Evolutionary conservation across 1,140 invertebrate genomes (phyloP).

Genomic region (Conus betulinus): DNA sequence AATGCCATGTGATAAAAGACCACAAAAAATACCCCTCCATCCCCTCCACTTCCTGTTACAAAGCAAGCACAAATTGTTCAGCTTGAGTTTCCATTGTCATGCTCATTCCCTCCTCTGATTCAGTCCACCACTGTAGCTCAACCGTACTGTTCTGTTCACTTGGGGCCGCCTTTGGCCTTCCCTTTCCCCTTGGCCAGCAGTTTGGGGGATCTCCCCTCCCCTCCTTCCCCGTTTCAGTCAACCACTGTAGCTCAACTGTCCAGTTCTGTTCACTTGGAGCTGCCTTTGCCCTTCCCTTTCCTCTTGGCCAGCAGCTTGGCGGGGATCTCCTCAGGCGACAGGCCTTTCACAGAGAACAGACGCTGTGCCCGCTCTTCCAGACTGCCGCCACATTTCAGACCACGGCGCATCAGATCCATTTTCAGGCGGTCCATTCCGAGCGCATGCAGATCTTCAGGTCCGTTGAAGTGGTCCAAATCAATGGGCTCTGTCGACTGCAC

Average conservation of each 20-base stretch:
- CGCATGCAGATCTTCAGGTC: conserved; percentile 62
- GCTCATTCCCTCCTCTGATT: too few relatives aligned
- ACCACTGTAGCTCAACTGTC: too few relatives aligned
- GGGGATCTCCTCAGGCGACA: conserved; percentile 69
- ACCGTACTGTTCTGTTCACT: neutral
- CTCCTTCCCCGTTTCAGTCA: too few relatives aligned
- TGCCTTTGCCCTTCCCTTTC: neutral
- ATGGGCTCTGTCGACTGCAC: conserved; percentile 31
- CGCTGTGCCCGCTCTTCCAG: conserved; percentile 73
- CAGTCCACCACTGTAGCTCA: too few relatives aligned
- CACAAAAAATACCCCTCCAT: too few relatives aligned
- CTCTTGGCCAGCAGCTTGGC: conserved; percentile 69
- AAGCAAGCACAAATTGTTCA: too few relatives aligned
- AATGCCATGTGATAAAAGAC: too few relatives aligned
- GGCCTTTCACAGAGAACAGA: conserved; percentile 74
- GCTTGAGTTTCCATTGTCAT: too few relatives aligned
- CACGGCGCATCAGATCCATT: conserved; percentile 64
- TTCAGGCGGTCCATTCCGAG: conserved; percentile 75
- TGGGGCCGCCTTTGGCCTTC: neutral
- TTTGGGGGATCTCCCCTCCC: conserved; percentile 66
- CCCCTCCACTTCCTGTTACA: too few relatives aligned
- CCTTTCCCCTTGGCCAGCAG: conserved; percentile 65
- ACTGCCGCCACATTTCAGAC: conserved; percentile 76
- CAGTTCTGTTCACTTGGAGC: neutral
- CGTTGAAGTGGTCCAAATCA: conserved; percentile 63